Evolutionary conservation across 2,888 invertebrate genomes (phyloP), one percentile per base, ranked within the genome.

Genomic region (Cetonia aurata): DNA sequence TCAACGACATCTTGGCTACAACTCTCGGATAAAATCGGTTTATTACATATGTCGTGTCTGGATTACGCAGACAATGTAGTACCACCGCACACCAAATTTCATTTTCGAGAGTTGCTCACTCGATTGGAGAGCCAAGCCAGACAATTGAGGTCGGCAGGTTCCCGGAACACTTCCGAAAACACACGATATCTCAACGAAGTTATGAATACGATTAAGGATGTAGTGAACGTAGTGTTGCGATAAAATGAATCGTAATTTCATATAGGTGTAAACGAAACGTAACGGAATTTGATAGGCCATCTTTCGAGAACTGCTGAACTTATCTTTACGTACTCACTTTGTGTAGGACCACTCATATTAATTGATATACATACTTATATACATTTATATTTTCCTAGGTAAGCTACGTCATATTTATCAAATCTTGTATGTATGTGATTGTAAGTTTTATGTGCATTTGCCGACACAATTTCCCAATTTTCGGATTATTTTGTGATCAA

Each of bases 41-140:
- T 93, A 75, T 88, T 97, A 78, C 93, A 95, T 80, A 90, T 91
- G 17, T 91, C 93, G 75, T 96, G 96, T 85, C 89, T 92, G 78
- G 91, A 92, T 76, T 95, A 94, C 79, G 93, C 94, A 13, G 96
- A 96, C 77, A 89, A 89, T 71, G 87, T 89, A 13, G 91, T 94
- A 79, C 93, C 95, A 10, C 94, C 95, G 15, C 95, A 96, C 81
- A 91, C 93, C 60, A 93, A 96, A 80, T 96, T 96, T 84, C 93
- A 96, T 78, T 93, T 95, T 81, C 90, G 94, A 50, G 92, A 93
- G 83, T 83, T 93, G 72, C 87, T 93, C 31, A 89, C 89, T 3
- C 87, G 91, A 55, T 86, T 93, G 65, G 93, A 93, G 81, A 86
- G 87, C 12, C 92, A 92, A 80, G 91, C 91, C 37, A 86, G 90